These are phyloP conservation scores for Plusia festucae DNA, from an alignment of 2,888 invertebrate genomes.

Conservation along the genomic window DNA sequence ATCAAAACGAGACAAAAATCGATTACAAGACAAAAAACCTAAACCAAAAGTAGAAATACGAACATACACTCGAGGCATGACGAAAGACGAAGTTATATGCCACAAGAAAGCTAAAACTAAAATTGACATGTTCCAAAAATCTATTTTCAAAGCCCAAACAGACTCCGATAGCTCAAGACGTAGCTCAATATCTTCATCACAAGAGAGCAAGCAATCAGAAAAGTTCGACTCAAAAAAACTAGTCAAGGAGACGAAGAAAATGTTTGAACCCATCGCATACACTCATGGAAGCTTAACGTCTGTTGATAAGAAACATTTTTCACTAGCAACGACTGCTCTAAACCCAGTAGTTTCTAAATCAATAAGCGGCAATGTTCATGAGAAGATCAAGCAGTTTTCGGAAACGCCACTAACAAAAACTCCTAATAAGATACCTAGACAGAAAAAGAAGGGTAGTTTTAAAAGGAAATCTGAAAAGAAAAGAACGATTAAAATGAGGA, in stretches of 20 bases:
- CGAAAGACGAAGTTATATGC: conserved; percentile 81
- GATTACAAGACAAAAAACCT: conserved; percentile 64
- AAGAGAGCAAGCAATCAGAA: conserved; percentile 68
- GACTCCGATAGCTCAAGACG: conserved; percentile 81
- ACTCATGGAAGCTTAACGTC: conserved; percentile 68
- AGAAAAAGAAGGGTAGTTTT: conserved; percentile 76
- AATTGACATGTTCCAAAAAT: conserved; percentile 87
- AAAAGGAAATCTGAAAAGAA: conserved; percentile 76
- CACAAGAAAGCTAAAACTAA: conserved; percentile 84
- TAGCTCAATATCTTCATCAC: conserved; percentile 78
- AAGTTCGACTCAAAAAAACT: conserved; percentile 61
- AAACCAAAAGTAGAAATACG: conserved; percentile 83
- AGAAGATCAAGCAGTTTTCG: conserved; percentile 84
- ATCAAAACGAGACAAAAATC: conserved; percentile 76
- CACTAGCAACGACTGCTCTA: conserved; percentile 60
- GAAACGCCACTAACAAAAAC: conserved; percentile 65
- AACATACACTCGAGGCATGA: conserved; percentile 80
- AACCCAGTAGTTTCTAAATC: conserved; percentile 71
- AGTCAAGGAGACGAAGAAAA: conserved; percentile 78
- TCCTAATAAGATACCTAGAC: conserved; percentile 73
- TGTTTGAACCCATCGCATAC: conserved; percentile 75
- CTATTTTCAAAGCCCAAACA: conserved; percentile 79
- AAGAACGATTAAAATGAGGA: conserved; percentile 79
- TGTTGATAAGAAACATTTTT: conserved; percentile 69
- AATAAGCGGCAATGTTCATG: conserved; percentile 80